These are phyloP conservation scores for Micronycteris hirsuta DNA, from an alignment of 2,113 vertebrate genomes.

Conservation along the genomic window DNA sequence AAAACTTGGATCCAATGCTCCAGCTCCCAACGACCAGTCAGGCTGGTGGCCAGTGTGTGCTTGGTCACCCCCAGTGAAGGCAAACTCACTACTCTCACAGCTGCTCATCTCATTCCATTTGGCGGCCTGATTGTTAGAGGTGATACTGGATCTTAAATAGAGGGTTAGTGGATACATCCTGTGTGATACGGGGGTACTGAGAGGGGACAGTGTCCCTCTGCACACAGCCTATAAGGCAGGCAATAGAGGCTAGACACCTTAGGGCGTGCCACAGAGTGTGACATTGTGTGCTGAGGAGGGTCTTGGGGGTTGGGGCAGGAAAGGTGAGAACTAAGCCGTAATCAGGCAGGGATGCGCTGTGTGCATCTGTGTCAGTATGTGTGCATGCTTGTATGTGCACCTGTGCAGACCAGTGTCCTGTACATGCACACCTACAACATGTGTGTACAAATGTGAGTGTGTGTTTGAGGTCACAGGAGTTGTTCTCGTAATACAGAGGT, in stretches of 20 bases:
- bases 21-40: background rate
- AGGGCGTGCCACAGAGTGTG: background rate
- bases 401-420: background rate
- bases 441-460: no score
- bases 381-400: background rate
- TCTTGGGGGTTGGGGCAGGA: background rate
- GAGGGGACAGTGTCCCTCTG: background rate
- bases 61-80: background rate
- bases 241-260: background rate
- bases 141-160: background rate
- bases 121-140: background rate
- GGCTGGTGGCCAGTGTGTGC: background rate
- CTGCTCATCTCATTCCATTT: background rate
- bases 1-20: background rate
- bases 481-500: fast-evolving
- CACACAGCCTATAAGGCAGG: no score
- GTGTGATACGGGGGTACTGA: background rate
- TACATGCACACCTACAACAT: background rate
- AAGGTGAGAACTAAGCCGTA: background rate
- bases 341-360: fast-evolving
- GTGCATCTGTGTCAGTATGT: background rate
- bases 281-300: background rate
- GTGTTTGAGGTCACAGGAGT: background rate
- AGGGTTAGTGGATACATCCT: background rate
- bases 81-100: background rate